These are phyloP conservation scores for Oostethus manadensis DNA, from an alignment of 2,113 vertebrate genomes.

Conservation along the genomic window DNA sequence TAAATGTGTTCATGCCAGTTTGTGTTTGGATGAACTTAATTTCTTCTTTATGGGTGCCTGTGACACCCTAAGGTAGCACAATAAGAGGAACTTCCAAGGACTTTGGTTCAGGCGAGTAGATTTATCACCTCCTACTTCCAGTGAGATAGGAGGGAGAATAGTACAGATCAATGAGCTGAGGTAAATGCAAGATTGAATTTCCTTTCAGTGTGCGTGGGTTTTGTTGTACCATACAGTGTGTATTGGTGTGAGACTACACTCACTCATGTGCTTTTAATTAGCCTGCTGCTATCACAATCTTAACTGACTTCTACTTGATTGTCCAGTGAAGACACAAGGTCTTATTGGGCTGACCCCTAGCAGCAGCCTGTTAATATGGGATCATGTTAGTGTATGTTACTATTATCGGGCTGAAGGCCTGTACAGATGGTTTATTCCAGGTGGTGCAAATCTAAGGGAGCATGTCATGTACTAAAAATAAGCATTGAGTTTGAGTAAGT, in stretches of 20 bases:
- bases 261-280: slow-evolving; percentile 28
- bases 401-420: slow-evolving; percentile 42
- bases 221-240: slow-evolving; percentile 21
- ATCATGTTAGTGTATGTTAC: slow-evolving; percentile 43
- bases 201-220: slow-evolving; percentile 27
- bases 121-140: slow-evolving; percentile 42
- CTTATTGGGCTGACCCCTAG: slow-evolving; percentile 30
- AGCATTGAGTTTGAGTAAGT: slow-evolving; percentile 3
- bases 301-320: slow-evolving; percentile 26
- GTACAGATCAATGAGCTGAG: slow-evolving; percentile 44
- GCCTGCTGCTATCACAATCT: slow-evolving; percentile 18
- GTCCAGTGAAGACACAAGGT: slow-evolving; percentile 24
- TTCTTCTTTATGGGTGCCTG: slow-evolving; percentile 30
- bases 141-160: slow-evolving; percentile 32
- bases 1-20: slow-evolving; percentile 9
- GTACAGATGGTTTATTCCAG: slow-evolving; percentile 54
- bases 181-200: slow-evolving; percentile 51
- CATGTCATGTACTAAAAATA: slow-evolving; percentile 51
- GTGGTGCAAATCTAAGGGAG: slow-evolving; percentile 19
- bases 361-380: slow-evolving; percentile 23
- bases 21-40: slow-evolving; percentile 35
- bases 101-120: slow-evolving; percentile 39
- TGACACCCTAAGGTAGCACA: slow-evolving; percentile 38
- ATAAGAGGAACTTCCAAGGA: slow-evolving; percentile 35
- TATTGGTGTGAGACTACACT: slow-evolving; percentile 9